phyloP scores from a whole-genome alignment of 2,113 vertebrate species.

The Megaptera novaeangliae region DNA sequence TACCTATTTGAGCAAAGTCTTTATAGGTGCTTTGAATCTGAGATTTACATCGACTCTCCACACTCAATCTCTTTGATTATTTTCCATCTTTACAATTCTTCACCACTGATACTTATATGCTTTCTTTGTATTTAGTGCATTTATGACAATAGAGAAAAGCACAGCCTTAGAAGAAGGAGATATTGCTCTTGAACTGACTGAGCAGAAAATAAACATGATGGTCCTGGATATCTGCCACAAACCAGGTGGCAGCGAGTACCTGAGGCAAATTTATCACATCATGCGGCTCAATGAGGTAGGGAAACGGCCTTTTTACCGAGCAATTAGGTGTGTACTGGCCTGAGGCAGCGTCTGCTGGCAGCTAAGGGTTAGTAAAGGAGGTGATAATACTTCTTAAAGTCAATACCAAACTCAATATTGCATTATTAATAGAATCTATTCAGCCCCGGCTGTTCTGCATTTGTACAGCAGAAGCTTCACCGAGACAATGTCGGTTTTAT shows the following conservation, averaged over 20 bases:
- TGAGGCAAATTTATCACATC: constrained; percentile 99
- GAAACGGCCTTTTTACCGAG: constrained; percentile 93
- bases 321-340: constrained; percentile 98
- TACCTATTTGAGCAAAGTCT: background rate
- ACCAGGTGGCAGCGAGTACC: constrained; percentile 97
- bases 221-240: constrained; percentile 98
- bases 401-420: constrained; percentile 79
- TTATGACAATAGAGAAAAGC: constrained; percentile 79
- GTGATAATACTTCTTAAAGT: constrained; percentile 84
- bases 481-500: constrained; percentile 77
- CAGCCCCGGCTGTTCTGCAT: constrained; percentile 70
- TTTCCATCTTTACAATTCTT: constrained; percentile 8
- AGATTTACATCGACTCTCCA: background rate
- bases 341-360: constrained; percentile 91
- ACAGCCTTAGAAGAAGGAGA: constrained; percentile 79
- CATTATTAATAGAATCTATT: constrained; percentile 78
- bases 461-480: constrained; percentile 71
- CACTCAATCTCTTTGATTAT: background rate
- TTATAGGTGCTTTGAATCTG: background rate
- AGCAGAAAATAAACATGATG: constrained; percentile 98
- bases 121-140: constrained; percentile 81
- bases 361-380: constrained; percentile 87
- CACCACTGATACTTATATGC: constrained; percentile 28
- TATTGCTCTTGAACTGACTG: constrained; percentile 89
- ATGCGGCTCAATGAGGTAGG: constrained; percentile 99